Evolutionary conservation across 2,888 invertebrate species (phyloP).

Genomic region (Caenorhabditis sulstoni): DNA sequence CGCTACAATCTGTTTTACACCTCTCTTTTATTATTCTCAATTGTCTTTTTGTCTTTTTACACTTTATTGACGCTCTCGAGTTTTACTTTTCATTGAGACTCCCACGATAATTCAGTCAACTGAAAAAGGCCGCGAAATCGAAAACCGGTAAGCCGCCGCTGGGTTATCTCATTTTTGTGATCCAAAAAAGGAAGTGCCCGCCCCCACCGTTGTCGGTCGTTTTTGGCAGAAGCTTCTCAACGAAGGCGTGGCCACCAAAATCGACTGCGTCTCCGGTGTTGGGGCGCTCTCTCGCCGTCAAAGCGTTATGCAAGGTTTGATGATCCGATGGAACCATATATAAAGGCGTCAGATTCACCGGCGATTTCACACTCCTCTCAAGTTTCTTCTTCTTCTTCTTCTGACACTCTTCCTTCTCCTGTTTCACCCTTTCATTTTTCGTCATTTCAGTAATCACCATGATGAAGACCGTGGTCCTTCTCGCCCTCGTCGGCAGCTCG

Average conservation of each 20-base stretch:
- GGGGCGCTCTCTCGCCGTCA: neutral
- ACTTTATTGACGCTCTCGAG: constrained; percentile 26
- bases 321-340: constrained; percentile 54
- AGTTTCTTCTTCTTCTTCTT: constrained; percentile 1
- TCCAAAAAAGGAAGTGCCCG: constrained; percentile 27
- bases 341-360: constrained; percentile 20
- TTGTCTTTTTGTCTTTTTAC: constrained; percentile 3
- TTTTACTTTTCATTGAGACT: constrained; percentile 1
- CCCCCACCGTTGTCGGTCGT: neutral
- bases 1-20: too few species aligned
- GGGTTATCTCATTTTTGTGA: constrained; percentile 27
- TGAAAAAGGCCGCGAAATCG: constrained; percentile 32
- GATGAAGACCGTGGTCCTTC: constrained; percentile 30
- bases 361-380: neutral
- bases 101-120: constrained; percentile 2
- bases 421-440: neutral
- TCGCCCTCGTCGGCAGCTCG: constrained; percentile 30
- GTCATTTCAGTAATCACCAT: neutral
- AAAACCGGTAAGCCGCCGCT: constrained; percentile 36
- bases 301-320: constrained; percentile 52
- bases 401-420: neutral
- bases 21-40: too few species aligned
- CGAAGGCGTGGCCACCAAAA: constrained; percentile 6
- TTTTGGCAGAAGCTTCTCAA: constrained; percentile 5
- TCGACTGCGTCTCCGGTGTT: constrained; percentile 15